Base-by-base conservation (phyloP, 2,888 invertebrate species). In the Melitaea athalia region DNA sequence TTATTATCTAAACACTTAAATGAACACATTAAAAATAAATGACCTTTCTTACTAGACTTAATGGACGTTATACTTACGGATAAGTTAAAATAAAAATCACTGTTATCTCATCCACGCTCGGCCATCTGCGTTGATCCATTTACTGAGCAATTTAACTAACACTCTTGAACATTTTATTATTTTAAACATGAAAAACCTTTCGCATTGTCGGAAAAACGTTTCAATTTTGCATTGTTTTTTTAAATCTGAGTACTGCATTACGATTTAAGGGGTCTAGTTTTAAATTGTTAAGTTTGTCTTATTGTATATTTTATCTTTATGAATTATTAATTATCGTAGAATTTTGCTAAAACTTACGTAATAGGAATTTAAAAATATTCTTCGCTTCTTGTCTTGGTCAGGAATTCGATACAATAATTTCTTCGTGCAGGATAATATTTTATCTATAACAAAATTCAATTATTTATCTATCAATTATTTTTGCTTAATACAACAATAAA, bases 71-170 rank as follows among this genome's bases (percentile, higher is more conserved):
- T 57, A 57, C 57, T 15, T 55, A 14, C 33, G 24, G 24, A 24
- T 24, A 55, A 52, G 53, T 31, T 31, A 57, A 31, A 57, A 57
- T 42, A 57, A 57, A 57, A 42, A 38, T 42, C 57, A 15, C 10
- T 14, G 5, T 15, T 57, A n/a, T 57, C 14, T 53, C 53, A 24
- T 1, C 57, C 38, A 57, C 38, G 42, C 57, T 38, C 10, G 15
- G 5, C 10, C 57, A 57, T 57, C 10, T 57, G 57, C 38, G 57
- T 57, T 57, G 57, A 57, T 57, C 57, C 57, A 57, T 57, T 57
- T 15, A 57, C 15, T 38, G 57, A 57, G 57, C 57, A 57, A 57
- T 42, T 57, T 42, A 42, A 42, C 57, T 57, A 57, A 57, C 57
- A 42, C 57, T 52, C 52, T 57, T 42, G 57, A 57, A 15, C 57